A percentile compares a stretch with the other conserved stretches of the same genome.
Evolutionary conservation across 2,888 invertebrate genomes (phyloP).

Genomic region (Dorcus hopei): DNA sequence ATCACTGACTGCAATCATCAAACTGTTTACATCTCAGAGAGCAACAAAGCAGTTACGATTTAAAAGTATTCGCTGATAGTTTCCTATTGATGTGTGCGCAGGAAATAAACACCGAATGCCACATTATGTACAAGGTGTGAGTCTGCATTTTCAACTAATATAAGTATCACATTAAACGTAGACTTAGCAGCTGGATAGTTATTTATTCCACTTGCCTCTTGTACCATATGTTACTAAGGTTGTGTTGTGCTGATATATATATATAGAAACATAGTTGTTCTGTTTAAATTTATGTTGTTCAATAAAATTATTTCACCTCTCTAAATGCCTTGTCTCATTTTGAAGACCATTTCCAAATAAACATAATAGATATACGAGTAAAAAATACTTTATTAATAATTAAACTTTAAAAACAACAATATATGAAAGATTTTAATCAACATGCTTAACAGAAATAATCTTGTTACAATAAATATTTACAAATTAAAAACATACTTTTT

Average conservation of each 20-base stretch:
- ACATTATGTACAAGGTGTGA: not conserved
- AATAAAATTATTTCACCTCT: conserved; percentile 48
- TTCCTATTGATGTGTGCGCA: conserved; percentile 37
- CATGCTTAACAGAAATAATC: too few relatives aligned
- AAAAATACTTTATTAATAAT: too few relatives aligned
- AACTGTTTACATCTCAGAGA: too few relatives aligned
- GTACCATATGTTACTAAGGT: conserved; percentile 46
- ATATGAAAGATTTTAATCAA: too few relatives aligned
- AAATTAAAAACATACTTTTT: too few relatives aligned
- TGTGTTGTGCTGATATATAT: conserved; percentile 42
- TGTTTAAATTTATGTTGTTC: conserved; percentile 45
- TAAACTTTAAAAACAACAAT: too few relatives aligned
- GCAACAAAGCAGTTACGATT: conserved; percentile 13
- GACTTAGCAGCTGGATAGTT: conserved; percentile 41
- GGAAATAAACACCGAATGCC: conserved; percentile 40
- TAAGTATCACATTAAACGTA: conserved; percentile 26
- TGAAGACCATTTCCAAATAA: too few relatives aligned
- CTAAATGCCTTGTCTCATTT: conserved; percentile 16
- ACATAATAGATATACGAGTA: too few relatives aligned
- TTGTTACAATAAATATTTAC: too few relatives aligned
- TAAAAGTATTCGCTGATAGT: conserved; percentile 38
- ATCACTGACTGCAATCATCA: too few relatives aligned
- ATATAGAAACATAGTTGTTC: conserved; percentile 36
- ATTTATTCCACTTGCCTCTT: conserved; percentile 42
- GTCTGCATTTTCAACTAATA: conserved; percentile 14